Evolutionary conservation across 2,888 invertebrate genomes (phyloP), one percentile per base, ranked within the genome.

Genomic region (Molanna angustata): DNA sequence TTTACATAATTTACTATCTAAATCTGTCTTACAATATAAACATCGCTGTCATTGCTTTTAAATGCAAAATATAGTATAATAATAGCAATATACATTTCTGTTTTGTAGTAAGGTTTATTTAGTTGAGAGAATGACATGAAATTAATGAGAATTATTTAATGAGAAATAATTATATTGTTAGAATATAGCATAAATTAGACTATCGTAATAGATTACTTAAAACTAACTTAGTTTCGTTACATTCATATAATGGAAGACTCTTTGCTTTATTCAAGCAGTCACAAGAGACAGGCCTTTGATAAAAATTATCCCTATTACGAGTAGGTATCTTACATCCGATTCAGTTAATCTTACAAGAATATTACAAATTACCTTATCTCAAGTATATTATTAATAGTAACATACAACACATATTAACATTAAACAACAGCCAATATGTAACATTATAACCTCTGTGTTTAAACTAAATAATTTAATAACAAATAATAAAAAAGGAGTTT

Each of bases 201-300:
- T 43, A 43, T 16, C 13, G 21, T 47, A 47, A 37, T 33, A 47
- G 47, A 47, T 47, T 47, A 21, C 37, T 37, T 47, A 45, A 2
- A 57, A 51, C 44, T 48, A 54, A 19, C 54, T 45, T 55, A 57
- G 40, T 48, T 57, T 54, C 39, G 19, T 48, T 43, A 52, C 49
- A 45, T 54, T 56, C 56, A 59, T 50, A 43, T 58, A 58, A 56
- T 59, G 59, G 59, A 59, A 59, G 59, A 59, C 59, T 58, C 49
- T 53, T 58, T 52, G 59, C 59, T 59, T 56, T 56, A 56, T 49
- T 47, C 59, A 59, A 59, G 59, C 59, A 59, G 59, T 59, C 56
- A 58, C 56, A 56, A 53, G 49, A 53, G 56, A 56, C 54, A 58
- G 58, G 58, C 56, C 56, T 47, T 56, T 53, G 49, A 45, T 57